phyloP scores from a whole-genome alignment of 2,113 vertebrate species.

The Micronisus gabar region DNA sequence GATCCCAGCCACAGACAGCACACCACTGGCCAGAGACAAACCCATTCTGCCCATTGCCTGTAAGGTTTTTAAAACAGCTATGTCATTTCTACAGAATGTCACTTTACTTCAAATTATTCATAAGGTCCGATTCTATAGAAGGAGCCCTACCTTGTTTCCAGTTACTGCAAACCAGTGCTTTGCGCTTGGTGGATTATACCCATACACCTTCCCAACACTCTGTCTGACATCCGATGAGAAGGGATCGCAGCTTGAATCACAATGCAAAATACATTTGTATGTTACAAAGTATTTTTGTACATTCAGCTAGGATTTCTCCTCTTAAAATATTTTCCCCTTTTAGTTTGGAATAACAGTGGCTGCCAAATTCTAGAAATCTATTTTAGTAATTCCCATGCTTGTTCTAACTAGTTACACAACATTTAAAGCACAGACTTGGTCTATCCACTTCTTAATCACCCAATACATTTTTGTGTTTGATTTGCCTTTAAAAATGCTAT shows the following conservation, averaged over 20 bases:
- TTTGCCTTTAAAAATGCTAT: not conserved
- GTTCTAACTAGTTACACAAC: not conserved
- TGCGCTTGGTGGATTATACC: conserved; percentile 57
- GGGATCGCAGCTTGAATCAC: not conserved
- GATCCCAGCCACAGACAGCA: conserved; percentile 60
- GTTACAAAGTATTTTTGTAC: not conserved
- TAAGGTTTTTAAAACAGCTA: not conserved
- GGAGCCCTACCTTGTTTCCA: conserved; percentile 66
- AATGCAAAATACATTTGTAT: not conserved
- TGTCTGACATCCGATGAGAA: not conserved
- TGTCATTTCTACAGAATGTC: not conserved
- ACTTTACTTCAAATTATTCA: not conserved
- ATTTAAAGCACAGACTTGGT: not conserved
- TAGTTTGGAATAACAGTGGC: not conserved
- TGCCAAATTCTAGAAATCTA: not conserved
- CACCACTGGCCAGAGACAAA: conserved; percentile 73
- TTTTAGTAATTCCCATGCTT: not conserved
- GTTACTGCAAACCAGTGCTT: conserved; percentile 40
- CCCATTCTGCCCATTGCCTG: conserved; percentile 75
- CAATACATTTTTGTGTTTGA: not conserved
- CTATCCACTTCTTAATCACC: not conserved
- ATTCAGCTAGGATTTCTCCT: not conserved
- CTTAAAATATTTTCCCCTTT: not conserved
- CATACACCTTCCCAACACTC: conserved; percentile 71
- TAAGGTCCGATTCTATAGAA: not conserved